These are phyloP conservation scores for Drosophila helvetica DNA, from an alignment of 2,888 invertebrate species.

Conservation along the genomic window DNA sequence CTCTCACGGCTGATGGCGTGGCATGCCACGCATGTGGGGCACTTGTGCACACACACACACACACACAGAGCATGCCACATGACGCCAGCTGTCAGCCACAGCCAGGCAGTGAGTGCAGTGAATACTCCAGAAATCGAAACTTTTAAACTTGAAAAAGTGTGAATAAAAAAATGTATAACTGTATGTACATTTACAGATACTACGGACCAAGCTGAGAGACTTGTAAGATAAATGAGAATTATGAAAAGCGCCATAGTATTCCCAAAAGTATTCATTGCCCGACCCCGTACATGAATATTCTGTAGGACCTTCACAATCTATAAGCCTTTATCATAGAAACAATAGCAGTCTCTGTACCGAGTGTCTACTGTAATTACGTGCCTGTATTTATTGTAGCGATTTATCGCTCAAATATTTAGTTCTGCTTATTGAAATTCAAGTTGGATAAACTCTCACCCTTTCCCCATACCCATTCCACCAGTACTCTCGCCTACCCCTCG, in stretches of 20 bases:
- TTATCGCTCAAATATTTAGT: constrained; percentile 65
- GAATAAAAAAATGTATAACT: too few species aligned
- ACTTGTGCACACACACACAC: constrained; percentile 20
- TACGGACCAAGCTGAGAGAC: too few species aligned
- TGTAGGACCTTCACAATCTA: not conserved
- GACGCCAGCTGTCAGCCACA: constrained; percentile 47
- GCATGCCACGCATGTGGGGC: constrained; percentile 59
- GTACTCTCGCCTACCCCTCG: not conserved
- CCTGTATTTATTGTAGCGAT: constrained; percentile 49
- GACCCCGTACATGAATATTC: too few species aligned
- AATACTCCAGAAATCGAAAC: not conserved
- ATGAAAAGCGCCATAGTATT: too few species aligned
- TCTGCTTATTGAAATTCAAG: constrained; percentile 74
- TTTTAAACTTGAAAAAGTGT: not conserved
- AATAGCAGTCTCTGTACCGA: constrained; percentile 13
- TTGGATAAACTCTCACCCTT: constrained; percentile 38
- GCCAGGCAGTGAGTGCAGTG: constrained; percentile 25
- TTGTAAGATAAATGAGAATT: too few species aligned
- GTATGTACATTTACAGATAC: too few species aligned
- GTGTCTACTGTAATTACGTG: constrained; percentile 3
- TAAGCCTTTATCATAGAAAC: not conserved
- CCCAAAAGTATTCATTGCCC: too few species aligned
- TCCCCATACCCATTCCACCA: not conserved
- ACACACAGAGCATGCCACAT: constrained; percentile 44
- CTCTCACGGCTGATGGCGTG: constrained; percentile 43